Evolutionary conservation across 2,888 invertebrate genomes (phyloP), one percentile per base, ranked within the genome.

Genomic region (Arge pagana): DNA sequence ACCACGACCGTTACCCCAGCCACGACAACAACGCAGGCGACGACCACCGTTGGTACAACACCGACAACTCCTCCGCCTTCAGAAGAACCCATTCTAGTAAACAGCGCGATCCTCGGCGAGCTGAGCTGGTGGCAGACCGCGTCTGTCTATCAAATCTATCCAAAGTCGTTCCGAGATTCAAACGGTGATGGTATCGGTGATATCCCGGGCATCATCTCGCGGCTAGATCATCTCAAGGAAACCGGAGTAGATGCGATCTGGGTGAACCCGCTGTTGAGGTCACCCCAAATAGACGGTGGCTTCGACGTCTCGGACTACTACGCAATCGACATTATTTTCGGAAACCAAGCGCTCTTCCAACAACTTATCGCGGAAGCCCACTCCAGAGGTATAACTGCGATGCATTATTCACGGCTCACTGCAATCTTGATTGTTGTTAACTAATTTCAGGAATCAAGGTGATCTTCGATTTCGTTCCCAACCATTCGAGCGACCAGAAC

Each of bases 111-210:
- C 1, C 8, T 2, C 4, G 28, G 28, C 2, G n/a, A 26, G 8
- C n/a, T 26, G 28, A n/a, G n/a, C n/a, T 26, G 28, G 28, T 26
- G 28, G 28, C 28, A 26, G n/a, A n/a, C 8, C 8, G 28, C 28
- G 10, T 8, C 28, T 26, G 28, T 26, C 8, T 26, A 26, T n/a
- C 28, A 26, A 26, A 26, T 26, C 8, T 26, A 26, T 26, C 28
- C 28, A 36, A 26, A 41, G 28, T 41, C 15, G 18, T 41, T 41
- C 10, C n/a, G 28, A 28, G 84, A 84, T 66, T 70, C 75, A 1
- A 66, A 78, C 62, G 74, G 74, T 8, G 79, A 81, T 59, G 82
- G 82, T 10, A 62, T 78, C 11, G 83, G 83, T 7, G 83, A 83
- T 63, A 62, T 39, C 10, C 30, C 11, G 70, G 71, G 71, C 15